A percentile compares a stretch with the other conserved stretches of the same genome.
phyloP scores from a whole-genome alignment of 2,113 vertebrate species.

The Tetrax tetrax region DNA sequence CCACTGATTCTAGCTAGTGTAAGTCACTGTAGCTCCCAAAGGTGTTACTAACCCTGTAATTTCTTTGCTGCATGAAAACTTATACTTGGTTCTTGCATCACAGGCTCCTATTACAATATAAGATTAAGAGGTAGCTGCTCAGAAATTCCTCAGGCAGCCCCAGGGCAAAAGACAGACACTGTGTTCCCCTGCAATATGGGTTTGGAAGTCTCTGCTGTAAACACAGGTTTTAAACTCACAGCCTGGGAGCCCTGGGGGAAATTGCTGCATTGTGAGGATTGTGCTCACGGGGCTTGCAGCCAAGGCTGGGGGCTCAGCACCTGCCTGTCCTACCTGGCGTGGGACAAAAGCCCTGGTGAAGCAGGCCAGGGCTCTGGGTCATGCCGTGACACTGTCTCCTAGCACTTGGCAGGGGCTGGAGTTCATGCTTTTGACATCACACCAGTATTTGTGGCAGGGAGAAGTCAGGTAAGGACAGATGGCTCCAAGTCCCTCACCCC shows the following conservation, averaged over 20 bases:
- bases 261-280: background rate
- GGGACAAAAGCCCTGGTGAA: fast-evolving
- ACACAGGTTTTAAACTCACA: background rate
- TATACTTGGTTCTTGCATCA: background rate
- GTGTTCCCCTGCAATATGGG: background rate
- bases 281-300: background rate
- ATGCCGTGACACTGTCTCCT: fast-evolving
- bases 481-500: fast-evolving
- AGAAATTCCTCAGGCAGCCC: background rate
- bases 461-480: background rate
- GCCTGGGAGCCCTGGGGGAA: background rate
- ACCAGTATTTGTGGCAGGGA: fast-evolving
- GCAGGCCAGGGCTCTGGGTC: too few relatives aligned
- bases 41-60: background rate
- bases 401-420: fast-evolving
- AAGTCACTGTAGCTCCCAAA: background rate
- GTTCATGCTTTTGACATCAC: fast-evolving
- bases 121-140: background rate
- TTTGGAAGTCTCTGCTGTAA: background rate
- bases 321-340: background rate
- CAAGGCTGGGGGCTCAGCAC: background rate
- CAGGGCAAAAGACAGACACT: background rate
- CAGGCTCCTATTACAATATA: background rate
- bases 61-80: background rate
- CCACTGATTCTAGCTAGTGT: fast-evolving